phyloP scores from a whole-genome alignment of 2,797 vertebrate genomes.

The Botia almorhae region DNA sequence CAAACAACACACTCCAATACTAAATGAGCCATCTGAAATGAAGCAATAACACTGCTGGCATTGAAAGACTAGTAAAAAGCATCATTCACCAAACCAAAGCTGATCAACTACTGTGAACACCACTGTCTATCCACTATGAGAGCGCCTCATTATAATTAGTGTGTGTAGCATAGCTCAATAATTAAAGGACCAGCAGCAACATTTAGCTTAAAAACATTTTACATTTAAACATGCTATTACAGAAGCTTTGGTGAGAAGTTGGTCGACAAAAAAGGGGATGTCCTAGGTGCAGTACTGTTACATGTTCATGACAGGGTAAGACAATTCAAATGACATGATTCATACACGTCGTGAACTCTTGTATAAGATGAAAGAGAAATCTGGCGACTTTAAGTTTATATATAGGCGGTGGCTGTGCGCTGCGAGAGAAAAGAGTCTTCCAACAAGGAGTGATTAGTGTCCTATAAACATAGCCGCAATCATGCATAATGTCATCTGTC shows the following conservation, averaged over 20 bases:
- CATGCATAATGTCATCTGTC: too few relatives aligned
- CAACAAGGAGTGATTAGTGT: too few relatives aligned
- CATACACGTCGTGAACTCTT: too few relatives aligned
- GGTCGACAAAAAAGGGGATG: not conserved
- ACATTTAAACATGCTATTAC: not conserved
- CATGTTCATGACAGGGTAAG: too few relatives aligned
- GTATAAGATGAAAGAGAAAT: too few relatives aligned
- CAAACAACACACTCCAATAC: not conserved
- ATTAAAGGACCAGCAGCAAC: conserved; percentile 54
- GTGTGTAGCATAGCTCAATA: conserved; percentile 55
- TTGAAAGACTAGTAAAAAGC: not conserved
- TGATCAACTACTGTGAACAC: not conserved
- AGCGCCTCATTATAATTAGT: conserved; percentile 53
- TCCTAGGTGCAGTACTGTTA: too few relatives aligned
- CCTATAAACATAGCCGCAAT: too few relatives aligned
- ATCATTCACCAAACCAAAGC: not conserved
- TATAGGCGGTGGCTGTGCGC: too few relatives aligned
- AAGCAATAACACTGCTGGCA: too few relatives aligned
- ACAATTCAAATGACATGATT: too few relatives aligned
- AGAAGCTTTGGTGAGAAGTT: not conserved
- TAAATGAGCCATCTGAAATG: not conserved
- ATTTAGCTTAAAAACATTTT: not conserved
- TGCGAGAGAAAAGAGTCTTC: too few relatives aligned
- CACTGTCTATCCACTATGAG: not conserved
- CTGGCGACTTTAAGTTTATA: too few relatives aligned